Conservation (phyloP, 2,888 invertebrate genomes). For the Stomorhina lunata region DNA sequence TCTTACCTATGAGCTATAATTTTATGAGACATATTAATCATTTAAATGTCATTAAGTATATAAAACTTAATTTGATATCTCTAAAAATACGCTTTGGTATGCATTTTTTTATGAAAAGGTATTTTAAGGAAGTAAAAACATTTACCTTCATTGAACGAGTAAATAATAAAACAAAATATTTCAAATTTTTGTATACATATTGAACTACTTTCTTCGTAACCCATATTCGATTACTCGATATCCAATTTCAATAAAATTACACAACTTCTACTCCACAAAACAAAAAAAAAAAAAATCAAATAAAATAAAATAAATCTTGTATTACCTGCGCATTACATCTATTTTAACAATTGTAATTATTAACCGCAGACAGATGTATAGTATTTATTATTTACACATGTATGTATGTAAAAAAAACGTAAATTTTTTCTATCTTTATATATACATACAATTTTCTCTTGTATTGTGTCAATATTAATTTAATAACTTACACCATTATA, state of each 20-base stretch:
- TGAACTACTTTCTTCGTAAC: background rate
- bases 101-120: too few relatives aligned
- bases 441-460: background rate
- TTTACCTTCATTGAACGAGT: background rate
- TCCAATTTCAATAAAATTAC: conserved; percentile 21
- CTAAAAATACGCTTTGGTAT: too few relatives aligned
- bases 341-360: conserved; percentile 52
- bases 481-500: too few relatives aligned
- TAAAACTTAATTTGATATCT: too few relatives aligned
- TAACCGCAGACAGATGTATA: conserved; percentile 52
- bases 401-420: background rate
- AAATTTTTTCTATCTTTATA: too few relatives aligned
- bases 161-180: background rate
- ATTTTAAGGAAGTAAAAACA: too few relatives aligned
- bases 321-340: conserved; percentile 37
- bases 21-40: too few relatives aligned
- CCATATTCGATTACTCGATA: conserved; percentile 49
- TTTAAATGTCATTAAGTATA: too few relatives aligned
- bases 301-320: conserved; percentile 40
- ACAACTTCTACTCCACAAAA: too few relatives aligned
- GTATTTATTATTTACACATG: background rate
- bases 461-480: conserved; percentile 34
- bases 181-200: background rate
- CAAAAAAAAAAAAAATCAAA: too few relatives aligned
- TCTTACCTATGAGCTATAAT: too few relatives aligned